phyloP scores from a whole-genome alignment of 2,888 invertebrate species.

The Polyploca ridens region DNA sequence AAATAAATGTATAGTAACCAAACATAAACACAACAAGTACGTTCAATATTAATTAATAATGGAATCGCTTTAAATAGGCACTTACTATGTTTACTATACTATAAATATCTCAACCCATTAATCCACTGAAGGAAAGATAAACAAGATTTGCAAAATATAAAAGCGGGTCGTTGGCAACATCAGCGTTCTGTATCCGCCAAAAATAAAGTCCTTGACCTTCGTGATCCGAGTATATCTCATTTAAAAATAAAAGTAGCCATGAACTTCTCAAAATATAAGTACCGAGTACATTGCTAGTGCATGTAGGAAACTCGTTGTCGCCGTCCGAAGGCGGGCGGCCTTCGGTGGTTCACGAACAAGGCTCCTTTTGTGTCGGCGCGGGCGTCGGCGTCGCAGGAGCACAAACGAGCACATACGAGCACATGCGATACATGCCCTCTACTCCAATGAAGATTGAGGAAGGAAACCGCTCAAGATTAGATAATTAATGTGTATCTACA shows the following conservation, averaged over 20 bases:
- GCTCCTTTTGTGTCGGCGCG: conserved; percentile 66
- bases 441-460: conserved; percentile 35
- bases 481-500: conserved; percentile 27
- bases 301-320: conserved; percentile 68
- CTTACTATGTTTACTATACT: conserved; percentile 52
- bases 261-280: conserved; percentile 71
- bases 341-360: conserved; percentile 81
- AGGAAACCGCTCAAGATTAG: conserved; percentile 30
- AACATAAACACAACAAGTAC: neutral
- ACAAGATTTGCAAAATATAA: conserved; percentile 47
- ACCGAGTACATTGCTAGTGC: conserved; percentile 63
- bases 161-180: conserved; percentile 69
- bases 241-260: conserved; percentile 79
- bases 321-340: conserved; percentile 60
- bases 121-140: conserved; percentile 51
- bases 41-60: too few relatives aligned
- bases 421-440: conserved; percentile 2
- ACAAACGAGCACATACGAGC: neutral
- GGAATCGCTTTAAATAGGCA: conserved; percentile 22
- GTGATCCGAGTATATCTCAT: conserved; percentile 66
- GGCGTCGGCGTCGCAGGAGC: conserved; percentile 5
- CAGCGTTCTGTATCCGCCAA: conserved; percentile 67
- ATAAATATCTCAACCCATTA: conserved; percentile 42
- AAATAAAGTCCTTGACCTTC: conserved; percentile 81
- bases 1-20: neutral